Conservation (phyloP, 2,888 invertebrate genomes). For the Scaptomyza reducta region DNA sequence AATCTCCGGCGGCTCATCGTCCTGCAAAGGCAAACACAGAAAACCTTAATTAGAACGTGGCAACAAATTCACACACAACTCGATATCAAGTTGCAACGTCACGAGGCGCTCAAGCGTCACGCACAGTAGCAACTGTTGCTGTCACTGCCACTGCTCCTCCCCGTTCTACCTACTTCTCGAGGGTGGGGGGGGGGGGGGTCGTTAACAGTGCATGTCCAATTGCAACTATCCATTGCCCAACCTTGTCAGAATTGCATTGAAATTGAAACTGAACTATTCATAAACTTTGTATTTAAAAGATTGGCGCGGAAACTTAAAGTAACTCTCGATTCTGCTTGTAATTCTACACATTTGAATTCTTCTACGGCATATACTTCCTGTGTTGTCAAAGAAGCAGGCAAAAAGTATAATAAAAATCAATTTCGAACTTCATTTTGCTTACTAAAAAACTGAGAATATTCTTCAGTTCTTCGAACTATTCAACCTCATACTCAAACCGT, state of each 20-base stretch:
- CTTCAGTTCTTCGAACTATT: too few species aligned
- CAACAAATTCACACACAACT: background rate
- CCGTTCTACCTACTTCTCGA: too few species aligned
- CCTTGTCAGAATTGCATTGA: slow-evolving; percentile 38
- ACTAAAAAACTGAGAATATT: too few species aligned
- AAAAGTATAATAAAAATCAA: too few species aligned
- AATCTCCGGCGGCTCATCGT: slow-evolving; percentile 98
- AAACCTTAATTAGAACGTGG: background rate
- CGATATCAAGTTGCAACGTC: background rate
- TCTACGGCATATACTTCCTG: too few species aligned
- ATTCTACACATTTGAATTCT: background rate
- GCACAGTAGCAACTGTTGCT: background rate
- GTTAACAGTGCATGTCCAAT: slow-evolving; percentile 76
- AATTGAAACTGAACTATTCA: slow-evolving; percentile 22
- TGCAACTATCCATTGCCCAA: slow-evolving; percentile 45
- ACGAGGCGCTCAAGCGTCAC: slow-evolving; percentile 26
- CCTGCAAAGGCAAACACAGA: slow-evolving; percentile 85
- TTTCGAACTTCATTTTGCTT: too few species aligned
- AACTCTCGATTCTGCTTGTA: background rate
- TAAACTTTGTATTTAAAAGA: too few species aligned
- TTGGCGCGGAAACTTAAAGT: background rate
- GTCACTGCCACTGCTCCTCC: background rate
- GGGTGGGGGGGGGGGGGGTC: background rate
- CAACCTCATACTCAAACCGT: too few species aligned
- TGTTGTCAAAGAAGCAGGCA: too few species aligned